phyloP scores from a whole-genome alignment of 2,113 vertebrate genomes.

The Gymnogyps californianus region DNA sequence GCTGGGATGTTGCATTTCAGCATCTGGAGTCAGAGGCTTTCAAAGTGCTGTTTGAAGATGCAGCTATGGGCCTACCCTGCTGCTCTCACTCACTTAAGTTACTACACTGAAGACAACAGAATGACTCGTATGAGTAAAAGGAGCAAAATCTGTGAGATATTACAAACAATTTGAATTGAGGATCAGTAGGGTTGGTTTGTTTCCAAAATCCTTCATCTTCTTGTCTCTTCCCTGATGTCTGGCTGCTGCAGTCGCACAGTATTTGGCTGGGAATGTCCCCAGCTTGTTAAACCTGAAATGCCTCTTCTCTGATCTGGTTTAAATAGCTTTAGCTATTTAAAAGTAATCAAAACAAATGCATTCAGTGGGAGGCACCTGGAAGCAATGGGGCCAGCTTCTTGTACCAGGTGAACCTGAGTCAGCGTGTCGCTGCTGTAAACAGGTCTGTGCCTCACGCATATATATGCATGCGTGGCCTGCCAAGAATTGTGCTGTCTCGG shows the following conservation, averaged over 20 bases:
- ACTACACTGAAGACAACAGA: neutral
- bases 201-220: neutral
- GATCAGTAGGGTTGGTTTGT: neutral
- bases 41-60: neutral
- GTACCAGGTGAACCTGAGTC: neutral
- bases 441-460: neutral
- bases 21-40: neutral
- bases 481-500: neutral
- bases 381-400: neutral
- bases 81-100: neutral
- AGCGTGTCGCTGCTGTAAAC: neutral
- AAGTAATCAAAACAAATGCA: neutral
- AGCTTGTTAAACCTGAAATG: neutral
- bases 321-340: neutral
- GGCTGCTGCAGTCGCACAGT: neutral
- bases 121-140: neutral
- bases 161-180: neutral
- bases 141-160: neutral
- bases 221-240: neutral
- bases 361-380: neutral
- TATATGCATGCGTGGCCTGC: accelerated
- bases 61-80: neutral
- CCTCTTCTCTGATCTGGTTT: neutral
- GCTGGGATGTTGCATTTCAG: neutral
- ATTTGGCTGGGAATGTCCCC: neutral